Evolutionary conservation across 92 coral and sea anemone genomes (phyloP), one percentile per base, ranked within the genome.

Genomic region (Bergia sp.): DNA sequence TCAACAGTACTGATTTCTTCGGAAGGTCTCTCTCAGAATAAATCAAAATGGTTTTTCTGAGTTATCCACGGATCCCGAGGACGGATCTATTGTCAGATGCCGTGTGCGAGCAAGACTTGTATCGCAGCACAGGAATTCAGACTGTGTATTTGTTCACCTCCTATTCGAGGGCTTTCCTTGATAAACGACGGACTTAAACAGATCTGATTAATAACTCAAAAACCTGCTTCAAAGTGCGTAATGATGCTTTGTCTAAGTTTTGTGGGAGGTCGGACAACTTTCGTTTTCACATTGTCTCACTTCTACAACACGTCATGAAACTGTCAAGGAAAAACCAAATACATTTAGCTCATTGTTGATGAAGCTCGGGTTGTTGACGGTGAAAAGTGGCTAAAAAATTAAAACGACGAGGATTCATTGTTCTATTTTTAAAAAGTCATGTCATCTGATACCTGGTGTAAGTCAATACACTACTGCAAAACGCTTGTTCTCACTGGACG

Each of bases 381-480:
- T 80, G 80, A 89, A 86, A 65, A 92, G 86, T 87, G 90, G 86
- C 88, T 92, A 76, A 89, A 89, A 92, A 92, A 92, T 91, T 86
- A 89, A 84, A 73, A 79, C 55, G 83, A 80, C 85, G 71, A 66
- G 45, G 42, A 74, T 79, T 79, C 83, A 89, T 79, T 89, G 92
- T 92, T 85, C 91, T 81, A 69, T 87, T 69, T 29, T 29, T 29
- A 29, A 84, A 44, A 84, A 84, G 61, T 84, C 87, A 23, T 71
- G 65, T 84, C 79, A 84, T 84, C 20, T 69, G 87, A 74, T 67
- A 7, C 86, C 82, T 86, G 94, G 84, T 91, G 88, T 85, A 90
- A 72, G 92, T 82, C 88, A 92, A 92, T 90, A 92, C 75, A 89
- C 79, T 76, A 61, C 55, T 81, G 80, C 80, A 81, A 88, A 91